These are phyloP conservation scores for Cephus rjabovi DNA, from an alignment of 2,888 invertebrate species.

Conservation along the genomic window DNA sequence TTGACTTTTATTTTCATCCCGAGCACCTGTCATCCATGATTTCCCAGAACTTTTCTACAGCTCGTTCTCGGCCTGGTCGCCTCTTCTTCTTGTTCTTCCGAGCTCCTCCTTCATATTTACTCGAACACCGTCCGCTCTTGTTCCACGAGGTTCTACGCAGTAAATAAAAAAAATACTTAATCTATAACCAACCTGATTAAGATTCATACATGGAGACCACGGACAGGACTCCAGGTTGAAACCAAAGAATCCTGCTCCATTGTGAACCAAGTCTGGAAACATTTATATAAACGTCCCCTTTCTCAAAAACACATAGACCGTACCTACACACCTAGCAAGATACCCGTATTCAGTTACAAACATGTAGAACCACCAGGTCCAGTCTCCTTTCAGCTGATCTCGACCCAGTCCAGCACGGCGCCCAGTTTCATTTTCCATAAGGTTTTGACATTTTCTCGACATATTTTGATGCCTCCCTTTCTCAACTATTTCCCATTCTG, in stretches of 20 bases:
- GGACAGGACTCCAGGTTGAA: conserved; percentile 8
- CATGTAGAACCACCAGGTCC: conserved; percentile 18
- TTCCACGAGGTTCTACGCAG: not conserved
- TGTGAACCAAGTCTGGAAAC: conserved; percentile 20
- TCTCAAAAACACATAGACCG: conserved; percentile 1
- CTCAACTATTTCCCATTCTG: not conserved
- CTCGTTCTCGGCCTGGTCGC: not conserved
- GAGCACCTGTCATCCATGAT: not conserved
- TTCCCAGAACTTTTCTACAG: not conserved
- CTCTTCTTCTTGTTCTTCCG: not conserved
- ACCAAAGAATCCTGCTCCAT: conserved; percentile 25
- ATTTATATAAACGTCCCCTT: conserved; percentile 21
- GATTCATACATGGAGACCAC: not conserved
- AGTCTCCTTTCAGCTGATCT: conserved; percentile 19
- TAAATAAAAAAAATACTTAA: not conserved
- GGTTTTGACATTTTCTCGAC: conserved; percentile 51
- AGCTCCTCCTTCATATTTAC: not conserved
- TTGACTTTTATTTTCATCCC: not conserved
- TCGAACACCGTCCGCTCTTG: not conserved
- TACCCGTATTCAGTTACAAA: conserved; percentile 26
- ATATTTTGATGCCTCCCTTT: conserved; percentile 42
- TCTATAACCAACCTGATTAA: not conserved
- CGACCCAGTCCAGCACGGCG: not conserved
- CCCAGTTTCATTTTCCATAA: conserved; percentile 9
- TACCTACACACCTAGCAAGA: not conserved